These are phyloP conservation scores for Mythimna impura DNA, from an alignment of 2,888 invertebrate genomes.

Conservation along the genomic window DNA sequence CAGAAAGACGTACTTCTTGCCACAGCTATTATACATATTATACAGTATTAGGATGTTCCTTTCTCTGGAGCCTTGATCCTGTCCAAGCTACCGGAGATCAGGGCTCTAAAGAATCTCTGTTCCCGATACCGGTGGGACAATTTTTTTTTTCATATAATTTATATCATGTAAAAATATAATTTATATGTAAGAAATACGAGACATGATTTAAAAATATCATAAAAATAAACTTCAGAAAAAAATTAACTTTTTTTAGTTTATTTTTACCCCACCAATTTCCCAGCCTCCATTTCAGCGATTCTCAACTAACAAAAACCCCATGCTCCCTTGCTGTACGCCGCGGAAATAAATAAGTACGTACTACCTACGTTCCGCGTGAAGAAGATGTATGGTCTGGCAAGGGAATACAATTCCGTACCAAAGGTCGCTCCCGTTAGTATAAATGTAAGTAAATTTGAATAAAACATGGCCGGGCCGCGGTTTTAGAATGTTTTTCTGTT, in stretches of 20 bases:
- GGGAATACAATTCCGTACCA: constrained; percentile 89
- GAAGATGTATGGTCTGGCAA: constrained; percentile 89
- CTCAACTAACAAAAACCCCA: constrained; percentile 57
- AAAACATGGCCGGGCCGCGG: constrained; percentile 83
- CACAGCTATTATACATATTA: too few species aligned
- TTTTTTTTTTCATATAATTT: too few species aligned
- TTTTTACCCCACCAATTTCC: constrained; percentile 11
- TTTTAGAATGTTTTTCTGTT: constrained; percentile 54
- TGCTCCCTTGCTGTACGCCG: constrained; percentile 68
- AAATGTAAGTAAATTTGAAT: constrained; percentile 91
- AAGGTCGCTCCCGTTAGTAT: constrained; percentile 89
- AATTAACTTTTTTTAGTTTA: neutral
- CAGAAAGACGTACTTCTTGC: too few species aligned
- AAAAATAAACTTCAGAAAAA: neutral
- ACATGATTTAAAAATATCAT: too few species aligned
- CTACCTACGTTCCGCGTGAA: constrained; percentile 80
- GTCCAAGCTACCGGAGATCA: too few species aligned
- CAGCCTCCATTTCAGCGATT: constrained; percentile 19
- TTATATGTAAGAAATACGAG: too few species aligned
- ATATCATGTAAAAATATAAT: too few species aligned
- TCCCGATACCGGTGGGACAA: too few species aligned
- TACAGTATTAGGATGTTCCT: too few species aligned
- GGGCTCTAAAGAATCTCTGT: too few species aligned
- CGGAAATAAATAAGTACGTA: constrained; percentile 84
- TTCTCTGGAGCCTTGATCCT: too few species aligned